phyloP scores from a whole-genome alignment of 2,888 invertebrate genomes.

The Acheta domesticus region DNA sequence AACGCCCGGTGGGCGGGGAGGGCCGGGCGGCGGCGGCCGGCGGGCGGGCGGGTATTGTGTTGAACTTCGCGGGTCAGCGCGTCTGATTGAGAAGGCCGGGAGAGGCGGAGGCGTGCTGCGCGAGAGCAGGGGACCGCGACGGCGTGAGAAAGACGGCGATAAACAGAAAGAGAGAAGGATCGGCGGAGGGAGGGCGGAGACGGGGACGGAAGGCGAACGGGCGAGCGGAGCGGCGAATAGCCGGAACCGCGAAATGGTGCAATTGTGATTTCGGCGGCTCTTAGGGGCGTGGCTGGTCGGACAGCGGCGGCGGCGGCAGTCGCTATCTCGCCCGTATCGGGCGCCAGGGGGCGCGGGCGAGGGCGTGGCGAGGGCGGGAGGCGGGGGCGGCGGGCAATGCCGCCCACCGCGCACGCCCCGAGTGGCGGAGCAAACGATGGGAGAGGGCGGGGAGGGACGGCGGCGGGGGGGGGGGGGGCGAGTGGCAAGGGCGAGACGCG shows the following conservation, averaged over 20 bases:
- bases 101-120: not conserved
- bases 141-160: not conserved
- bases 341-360: not conserved
- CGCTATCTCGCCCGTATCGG: not conserved
- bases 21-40: not conserved
- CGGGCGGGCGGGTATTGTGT: not conserved
- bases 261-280: constrained; percentile 2
- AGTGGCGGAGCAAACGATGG: not conserved
- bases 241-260: constrained; percentile 3
- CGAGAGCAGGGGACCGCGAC: too few relatives aligned
- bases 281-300: not conserved
- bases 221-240: not conserved
- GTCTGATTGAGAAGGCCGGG: constrained; percentile 18
- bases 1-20: not conserved
- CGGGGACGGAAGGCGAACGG: not conserved
- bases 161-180: not conserved
- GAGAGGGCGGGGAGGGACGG: not conserved
- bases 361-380: not conserved
- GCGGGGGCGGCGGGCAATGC: not conserved
- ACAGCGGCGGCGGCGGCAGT: not conserved
- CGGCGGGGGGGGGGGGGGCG: not conserved
- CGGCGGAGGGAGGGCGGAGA: not conserved
- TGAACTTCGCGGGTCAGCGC: constrained; percentile 18
- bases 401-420: too few relatives aligned
- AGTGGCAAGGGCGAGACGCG: not conserved